Evolutionary conservation across 2,888 invertebrate species (phyloP).

Genomic region (Mythimna pallens): DNA sequence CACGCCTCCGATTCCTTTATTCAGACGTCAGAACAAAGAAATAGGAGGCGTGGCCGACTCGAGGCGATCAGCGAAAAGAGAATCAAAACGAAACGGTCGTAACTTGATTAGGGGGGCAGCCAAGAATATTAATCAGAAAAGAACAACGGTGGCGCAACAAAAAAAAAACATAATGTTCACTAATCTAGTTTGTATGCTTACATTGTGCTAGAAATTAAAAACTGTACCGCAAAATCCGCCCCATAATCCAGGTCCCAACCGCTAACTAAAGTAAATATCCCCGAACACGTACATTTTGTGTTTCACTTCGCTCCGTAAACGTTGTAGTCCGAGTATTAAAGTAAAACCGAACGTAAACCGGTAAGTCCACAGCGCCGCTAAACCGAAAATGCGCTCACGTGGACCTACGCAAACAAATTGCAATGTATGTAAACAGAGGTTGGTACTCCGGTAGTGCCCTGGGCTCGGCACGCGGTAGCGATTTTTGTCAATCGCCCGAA

Average conservation of each 20-base stretch:
- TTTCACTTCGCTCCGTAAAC: constrained; percentile 40
- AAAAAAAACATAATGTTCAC: neutral
- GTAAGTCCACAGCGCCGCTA: constrained; percentile 49
- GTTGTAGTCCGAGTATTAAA: constrained; percentile 43
- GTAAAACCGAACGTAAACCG: constrained; percentile 51
- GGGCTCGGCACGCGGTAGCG: constrained; percentile 65
- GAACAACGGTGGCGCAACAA: neutral
- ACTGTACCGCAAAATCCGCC: neutral
- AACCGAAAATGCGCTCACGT: constrained; percentile 61
- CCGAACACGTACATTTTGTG: constrained; percentile 31
- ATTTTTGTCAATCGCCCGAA: constrained; percentile 88
- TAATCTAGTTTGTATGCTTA: neutral
- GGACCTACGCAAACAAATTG: constrained; percentile 75
- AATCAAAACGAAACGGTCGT: no score
- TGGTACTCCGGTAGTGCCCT: constrained; percentile 43
- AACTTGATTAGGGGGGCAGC: no score
- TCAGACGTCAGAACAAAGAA: no score
- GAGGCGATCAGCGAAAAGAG: no score
- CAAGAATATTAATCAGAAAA: neutral
- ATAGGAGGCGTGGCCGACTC: no score
- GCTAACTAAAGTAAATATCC: constrained; percentile 39
- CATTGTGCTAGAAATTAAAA: constrained; percentile 7
- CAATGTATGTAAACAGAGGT: constrained; percentile 65
- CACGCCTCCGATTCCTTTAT: no score
- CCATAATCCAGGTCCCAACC: constrained; percentile 19